A percentile compares a stretch with the other conserved stretches of the same genome.
These are phyloP conservation scores for Altica lythri DNA, from an alignment of 2,888 invertebrate species.

Conservation along the genomic window DNA sequence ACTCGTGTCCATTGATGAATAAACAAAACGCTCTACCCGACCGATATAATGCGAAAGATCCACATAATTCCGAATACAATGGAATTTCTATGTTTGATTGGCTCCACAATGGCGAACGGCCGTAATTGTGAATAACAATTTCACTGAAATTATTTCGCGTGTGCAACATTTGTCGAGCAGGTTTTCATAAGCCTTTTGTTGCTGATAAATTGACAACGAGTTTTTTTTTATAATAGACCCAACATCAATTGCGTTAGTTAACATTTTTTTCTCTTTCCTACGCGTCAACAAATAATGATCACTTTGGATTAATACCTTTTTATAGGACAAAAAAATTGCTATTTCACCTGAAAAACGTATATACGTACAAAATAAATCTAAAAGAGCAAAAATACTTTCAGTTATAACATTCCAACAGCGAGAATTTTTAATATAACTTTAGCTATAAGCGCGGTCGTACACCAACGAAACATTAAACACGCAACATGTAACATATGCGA, in stretches of 20 bases:
- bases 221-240: constrained; percentile 2
- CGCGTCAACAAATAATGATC: too few relatives aligned
- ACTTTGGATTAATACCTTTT: too few relatives aligned
- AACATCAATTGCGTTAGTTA: constrained; percentile 10
- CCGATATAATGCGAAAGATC: constrained; percentile 54
- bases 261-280: not conserved
- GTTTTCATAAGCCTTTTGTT: constrained; percentile 24
- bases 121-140: constrained; percentile 35
- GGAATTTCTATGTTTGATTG: constrained; percentile 41
- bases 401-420: too few relatives aligned
- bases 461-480: too few relatives aligned
- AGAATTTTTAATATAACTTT: too few relatives aligned
- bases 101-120: constrained; percentile 34
- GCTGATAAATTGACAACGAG: constrained; percentile 4
- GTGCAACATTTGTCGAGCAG: constrained; percentile 15
- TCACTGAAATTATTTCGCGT: constrained; percentile 29
- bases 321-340: too few relatives aligned
- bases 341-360: too few relatives aligned
- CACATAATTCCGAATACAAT: constrained; percentile 49
- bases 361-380: too few relatives aligned
- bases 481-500: too few relatives aligned
- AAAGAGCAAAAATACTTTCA: too few relatives aligned
- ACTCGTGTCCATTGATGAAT: constrained; percentile 48
- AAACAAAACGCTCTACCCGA: constrained; percentile 48
- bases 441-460: too few relatives aligned